Percentiles rank a stretch among this genome's conserved stretches.
These are phyloP conservation scores for Drosophila kikkawai DNA, from an alignment of 1,140 invertebrate genomes.

Conservation along the genomic window DNA sequence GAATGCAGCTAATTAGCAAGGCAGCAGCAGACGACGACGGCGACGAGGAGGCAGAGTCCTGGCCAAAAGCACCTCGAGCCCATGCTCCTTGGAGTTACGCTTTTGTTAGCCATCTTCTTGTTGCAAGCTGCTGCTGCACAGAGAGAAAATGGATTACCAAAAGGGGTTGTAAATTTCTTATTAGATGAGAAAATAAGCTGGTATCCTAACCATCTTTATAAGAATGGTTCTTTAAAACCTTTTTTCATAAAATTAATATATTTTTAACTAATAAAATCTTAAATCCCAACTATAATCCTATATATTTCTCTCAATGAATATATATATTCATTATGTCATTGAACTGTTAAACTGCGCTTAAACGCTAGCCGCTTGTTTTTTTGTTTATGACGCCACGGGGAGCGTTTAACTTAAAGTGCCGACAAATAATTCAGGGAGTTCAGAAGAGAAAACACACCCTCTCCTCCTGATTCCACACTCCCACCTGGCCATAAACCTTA, in stretches of 20 bases:
- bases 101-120: slow-evolving; percentile 28
- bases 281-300: too few species aligned
- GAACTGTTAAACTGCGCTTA: slow-evolving; percentile 81
- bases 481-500: slow-evolving; percentile 45
- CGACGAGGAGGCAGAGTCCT: slow-evolving; percentile 7
- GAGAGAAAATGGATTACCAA: not conserved
- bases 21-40: slow-evolving; percentile 9
- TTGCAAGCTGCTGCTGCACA: slow-evolving; percentile 22
- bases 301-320: slow-evolving; percentile 42
- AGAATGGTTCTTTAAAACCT: too few species aligned
- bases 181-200: too few species aligned
- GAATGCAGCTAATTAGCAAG: slow-evolving; percentile 81
- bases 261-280: not conserved
- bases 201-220: too few species aligned
- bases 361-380: slow-evolving; percentile 60
- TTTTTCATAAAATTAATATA: too few species aligned
- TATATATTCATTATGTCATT: slow-evolving; percentile 81
- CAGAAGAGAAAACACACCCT: slow-evolving; percentile 4
- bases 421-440: slow-evolving; percentile 69
- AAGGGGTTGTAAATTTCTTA: not conserved
- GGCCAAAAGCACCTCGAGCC: slow-evolving; percentile 7
- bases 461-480: slow-evolving; percentile 7
- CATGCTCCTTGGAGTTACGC: slow-evolving; percentile 6
- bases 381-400: slow-evolving; percentile 71
- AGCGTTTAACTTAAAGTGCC: slow-evolving; percentile 80